Evolutionary conservation across 2,113 vertebrate genomes (phyloP), one percentile per base, ranked within the genome.

Genomic region (Empidonax alnorum): DNA sequence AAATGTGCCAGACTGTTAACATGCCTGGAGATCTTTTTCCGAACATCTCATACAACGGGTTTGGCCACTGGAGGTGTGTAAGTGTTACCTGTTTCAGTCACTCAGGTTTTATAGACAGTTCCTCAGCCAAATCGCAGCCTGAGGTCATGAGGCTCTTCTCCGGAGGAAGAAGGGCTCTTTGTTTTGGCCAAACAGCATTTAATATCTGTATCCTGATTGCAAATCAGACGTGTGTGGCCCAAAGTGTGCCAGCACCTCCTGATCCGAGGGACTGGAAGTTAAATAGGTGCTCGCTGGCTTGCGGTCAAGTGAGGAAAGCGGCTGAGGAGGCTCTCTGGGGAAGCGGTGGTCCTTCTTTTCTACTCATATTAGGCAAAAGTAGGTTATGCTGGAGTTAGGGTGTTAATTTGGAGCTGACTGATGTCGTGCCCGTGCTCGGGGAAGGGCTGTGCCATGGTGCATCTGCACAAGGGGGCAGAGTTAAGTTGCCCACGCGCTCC

Each of bases 401-500:
- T 12, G 27, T 62, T 77, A 35, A 37, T 83, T 66, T 86, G 79
- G 47, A 33, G 86, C 25, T 0, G 12, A 4, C 37, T 50, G 69
- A 4, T 47, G 15, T 81, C 5, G 6, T 68, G 77, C 33, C 63
- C 1, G 1, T 28, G 42, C 44, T 46, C 0, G 2, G 81, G 66
- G 53, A 76, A 89, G 81, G 49, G 44, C 77, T 95, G 89, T 95
- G 84, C 82, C 59, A 0, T 83, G 24, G 93, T 79, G 87, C 84
- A 19, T 94, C 83, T 81, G 94, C 94, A 94, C 87, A 85, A 90
- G 93, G 87, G 94, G 93, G 93, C 95, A 97, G 96, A 96, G 42
- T 80, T 83, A 95, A 93, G 91, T 96, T 96, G 96, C 95, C 94
- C 93, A 88, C 67, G 15, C 42, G 0, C 84, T 59, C 42, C 1